Evolutionary conservation across 2,113 vertebrate species (phyloP).

Genomic region (Vimba vimba): DNA sequence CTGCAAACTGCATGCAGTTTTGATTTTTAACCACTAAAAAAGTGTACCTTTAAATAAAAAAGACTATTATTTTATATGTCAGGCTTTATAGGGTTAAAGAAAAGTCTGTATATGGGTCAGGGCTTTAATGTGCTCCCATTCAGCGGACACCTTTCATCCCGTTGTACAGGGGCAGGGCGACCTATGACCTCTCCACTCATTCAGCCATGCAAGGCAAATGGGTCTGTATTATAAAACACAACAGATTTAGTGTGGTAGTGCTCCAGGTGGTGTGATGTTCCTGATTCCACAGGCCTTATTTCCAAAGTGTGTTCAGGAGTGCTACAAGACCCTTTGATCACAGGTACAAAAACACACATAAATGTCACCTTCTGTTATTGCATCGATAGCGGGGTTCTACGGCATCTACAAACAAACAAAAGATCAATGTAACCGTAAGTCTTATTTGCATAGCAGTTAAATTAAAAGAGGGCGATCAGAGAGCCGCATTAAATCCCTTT

Average conservation of each 20-base stretch:
- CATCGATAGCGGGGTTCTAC: not conserved
- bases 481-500: not conserved
- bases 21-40: too few species aligned
- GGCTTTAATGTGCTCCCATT: constrained; percentile 35
- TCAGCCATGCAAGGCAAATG: not conserved
- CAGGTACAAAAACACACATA: constrained; percentile 27
- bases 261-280: not conserved
- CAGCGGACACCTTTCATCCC: constrained; percentile 23
- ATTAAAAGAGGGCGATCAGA: constrained; percentile 14
- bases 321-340: constrained; percentile 32
- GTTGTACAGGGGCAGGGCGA: not conserved
- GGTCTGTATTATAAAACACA: not conserved
- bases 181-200: not conserved
- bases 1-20: too few species aligned
- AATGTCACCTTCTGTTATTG: not conserved
- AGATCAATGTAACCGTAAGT: constrained; percentile 2
- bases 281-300: not conserved
- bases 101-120: constrained; percentile 9
- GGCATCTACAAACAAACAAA: constrained; percentile 15
- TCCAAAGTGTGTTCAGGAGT: constrained; percentile 1
- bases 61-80: not conserved
- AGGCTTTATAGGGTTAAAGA: not conserved
- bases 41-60: too few species aligned
- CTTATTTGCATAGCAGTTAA: constrained; percentile 26
- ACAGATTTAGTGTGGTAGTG: not conserved